phyloP scores from a whole-genome alignment of 2,797 vertebrate species.

The Sitta carolinensis region DNA sequence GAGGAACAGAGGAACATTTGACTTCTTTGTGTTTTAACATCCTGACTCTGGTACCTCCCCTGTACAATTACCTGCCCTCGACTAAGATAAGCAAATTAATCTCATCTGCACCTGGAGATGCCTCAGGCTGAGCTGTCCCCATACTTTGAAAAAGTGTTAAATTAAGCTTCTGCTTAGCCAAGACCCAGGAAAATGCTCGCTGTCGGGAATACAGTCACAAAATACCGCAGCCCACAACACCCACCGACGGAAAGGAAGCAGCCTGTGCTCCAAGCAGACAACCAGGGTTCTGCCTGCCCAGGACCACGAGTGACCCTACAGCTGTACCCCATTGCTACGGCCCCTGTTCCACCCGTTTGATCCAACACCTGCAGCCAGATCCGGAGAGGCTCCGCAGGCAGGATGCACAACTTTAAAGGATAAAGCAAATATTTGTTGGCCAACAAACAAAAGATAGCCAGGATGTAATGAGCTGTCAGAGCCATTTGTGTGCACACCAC shows the following conservation, averaged over 20 bases:
- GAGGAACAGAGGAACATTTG: neutral
- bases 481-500: neutral
- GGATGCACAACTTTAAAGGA: neutral
- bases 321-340: neutral
- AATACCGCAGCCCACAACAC: neutral
- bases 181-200: neutral
- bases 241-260: neutral
- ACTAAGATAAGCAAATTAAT: constrained; percentile 16
- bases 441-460: neutral
- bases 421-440: neutral
- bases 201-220: neutral
- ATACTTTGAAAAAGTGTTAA: neutral
- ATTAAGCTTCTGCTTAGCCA: neutral
- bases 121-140: neutral
- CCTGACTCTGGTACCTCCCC: neutral
- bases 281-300: neutral
- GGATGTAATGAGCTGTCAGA: neutral
- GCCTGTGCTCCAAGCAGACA: neutral
- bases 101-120: neutral
- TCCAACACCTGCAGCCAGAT: neutral
- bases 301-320: neutral
- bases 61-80: neutral
- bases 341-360: neutral
- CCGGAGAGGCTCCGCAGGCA: neutral
- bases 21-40: constrained; percentile 32